Conservation (phyloP, 2,797 vertebrate species). For the Brachyalestes nurse region DNA sequence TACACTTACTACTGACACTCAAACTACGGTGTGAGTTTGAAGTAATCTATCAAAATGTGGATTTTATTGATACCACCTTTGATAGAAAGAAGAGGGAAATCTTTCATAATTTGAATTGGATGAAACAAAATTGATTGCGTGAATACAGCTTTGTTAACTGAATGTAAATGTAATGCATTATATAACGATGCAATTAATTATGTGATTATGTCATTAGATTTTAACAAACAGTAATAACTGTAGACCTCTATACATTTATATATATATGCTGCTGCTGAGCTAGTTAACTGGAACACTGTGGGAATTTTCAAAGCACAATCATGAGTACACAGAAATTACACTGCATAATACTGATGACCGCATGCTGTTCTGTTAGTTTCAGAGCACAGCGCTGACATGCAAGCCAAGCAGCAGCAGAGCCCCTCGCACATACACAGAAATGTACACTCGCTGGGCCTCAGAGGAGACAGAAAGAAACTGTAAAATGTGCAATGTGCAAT, state of each 20-base stretch:
- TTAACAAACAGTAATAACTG: background rate
- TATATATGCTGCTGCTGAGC: slow-evolving; percentile 23
- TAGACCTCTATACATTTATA: background rate
- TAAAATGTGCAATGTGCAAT: slow-evolving; percentile 43
- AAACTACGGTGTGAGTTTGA: too few relatives aligned
- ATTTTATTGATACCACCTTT: too few relatives aligned
- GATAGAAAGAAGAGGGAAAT: too few relatives aligned
- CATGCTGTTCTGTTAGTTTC: slow-evolving; percentile 42
- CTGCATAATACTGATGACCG: slow-evolving; percentile 42
- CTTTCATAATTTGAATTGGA: too few relatives aligned
- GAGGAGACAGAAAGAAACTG: slow-evolving; percentile 28
- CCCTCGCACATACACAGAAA: slow-evolving; percentile 7
- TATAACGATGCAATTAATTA: background rate
- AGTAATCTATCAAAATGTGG: too few relatives aligned
- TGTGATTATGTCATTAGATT: background rate
- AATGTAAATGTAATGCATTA: background rate
- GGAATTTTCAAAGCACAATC: slow-evolving; percentile 29
- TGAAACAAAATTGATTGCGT: background rate
- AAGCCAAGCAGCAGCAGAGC: slow-evolving; percentile 23
- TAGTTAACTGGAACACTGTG: slow-evolving; percentile 20
- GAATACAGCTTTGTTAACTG: background rate
- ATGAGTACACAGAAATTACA: slow-evolving; percentile 22
- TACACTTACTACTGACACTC: background rate
- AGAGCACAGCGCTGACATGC: slow-evolving; percentile 25
- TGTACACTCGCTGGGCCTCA: slow-evolving; percentile 9